A percentile compares a stretch with the other conserved stretches of the same genome.
These are phyloP conservation scores for Intellagama lesueurii DNA, from an alignment of 2,797 vertebrate species.

Conservation along the genomic window DNA sequence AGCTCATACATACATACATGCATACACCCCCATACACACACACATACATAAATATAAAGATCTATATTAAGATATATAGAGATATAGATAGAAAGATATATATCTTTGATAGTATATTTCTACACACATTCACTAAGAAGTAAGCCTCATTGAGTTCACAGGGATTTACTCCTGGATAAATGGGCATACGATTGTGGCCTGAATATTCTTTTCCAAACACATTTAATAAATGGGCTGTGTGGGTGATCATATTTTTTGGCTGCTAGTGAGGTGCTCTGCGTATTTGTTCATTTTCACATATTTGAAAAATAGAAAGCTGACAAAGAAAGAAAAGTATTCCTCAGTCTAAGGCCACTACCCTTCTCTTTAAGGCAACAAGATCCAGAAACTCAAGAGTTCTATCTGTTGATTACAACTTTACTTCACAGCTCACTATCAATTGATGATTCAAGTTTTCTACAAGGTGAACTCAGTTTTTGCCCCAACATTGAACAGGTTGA, in stretches of 20 bases:
- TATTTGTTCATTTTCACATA: slow-evolving; percentile 29
- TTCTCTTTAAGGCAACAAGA: slow-evolving; percentile 25
- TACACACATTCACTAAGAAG: neutral
- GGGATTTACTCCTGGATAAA: neutral
- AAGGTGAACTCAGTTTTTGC: slow-evolving; percentile 1
- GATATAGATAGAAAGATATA: too few species aligned
- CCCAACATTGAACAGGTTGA: slow-evolving; percentile 17
- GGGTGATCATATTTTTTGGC: slow-evolving; percentile 6
- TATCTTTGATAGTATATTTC: neutral
- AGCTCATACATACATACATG: too few species aligned
- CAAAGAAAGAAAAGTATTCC: neutral
- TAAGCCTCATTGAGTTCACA: neutral
- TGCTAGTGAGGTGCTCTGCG: slow-evolving; percentile 51
- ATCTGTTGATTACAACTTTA: slow-evolving; percentile 32
- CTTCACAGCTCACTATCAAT: slow-evolving; percentile 37
- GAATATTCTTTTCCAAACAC: neutral
- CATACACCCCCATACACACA: too few species aligned
- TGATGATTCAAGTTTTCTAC: slow-evolving; percentile 8
- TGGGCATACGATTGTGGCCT: too few species aligned
- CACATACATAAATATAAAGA: too few species aligned
- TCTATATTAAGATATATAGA: too few species aligned
- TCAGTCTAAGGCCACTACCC: slow-evolving; percentile 9
- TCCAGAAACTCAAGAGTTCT: neutral
- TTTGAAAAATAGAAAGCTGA: slow-evolving; percentile 35
- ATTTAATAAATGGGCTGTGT: neutral